A percentile compares a stretch with the other conserved stretches of the same genome.
These are phyloP conservation scores for Capra hircus DNA, from an alignment of 2,113 vertebrate genomes.

Conservation along the genomic window DNA sequence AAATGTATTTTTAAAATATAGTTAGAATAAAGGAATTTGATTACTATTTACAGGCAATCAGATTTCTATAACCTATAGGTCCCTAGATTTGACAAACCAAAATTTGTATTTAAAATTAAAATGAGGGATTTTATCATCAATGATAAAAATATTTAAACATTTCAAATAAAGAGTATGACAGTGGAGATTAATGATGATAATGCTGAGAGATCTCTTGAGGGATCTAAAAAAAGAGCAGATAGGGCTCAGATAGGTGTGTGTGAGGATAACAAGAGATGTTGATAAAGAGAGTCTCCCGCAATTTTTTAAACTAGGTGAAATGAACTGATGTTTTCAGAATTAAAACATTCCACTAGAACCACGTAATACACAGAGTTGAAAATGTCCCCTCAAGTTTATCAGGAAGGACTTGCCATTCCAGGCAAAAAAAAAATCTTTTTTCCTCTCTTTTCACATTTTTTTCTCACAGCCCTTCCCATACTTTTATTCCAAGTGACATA, in stretches of 20 bases:
- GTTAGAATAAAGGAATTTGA: not conserved
- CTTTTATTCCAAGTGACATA: not conserved
- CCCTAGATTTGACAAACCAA: not conserved
- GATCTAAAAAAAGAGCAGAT: not conserved
- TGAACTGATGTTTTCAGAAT: not conserved
- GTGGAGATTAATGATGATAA: not conserved
- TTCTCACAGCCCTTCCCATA: not conserved
- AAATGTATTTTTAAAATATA: conserved; percentile 10
- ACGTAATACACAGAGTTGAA: not conserved
- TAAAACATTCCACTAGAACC: not conserved
- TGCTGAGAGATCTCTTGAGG: not conserved
- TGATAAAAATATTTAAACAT: not conserved
- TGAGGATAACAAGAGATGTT: not conserved
- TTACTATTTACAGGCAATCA: not conserved
- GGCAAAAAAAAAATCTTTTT: not conserved
- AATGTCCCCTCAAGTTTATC: not conserved
- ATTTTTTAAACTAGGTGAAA: not conserved
- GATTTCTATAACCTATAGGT: not conserved
- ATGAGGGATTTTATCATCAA: not conserved
- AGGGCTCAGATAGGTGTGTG: not conserved
- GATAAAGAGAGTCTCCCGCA: not conserved
- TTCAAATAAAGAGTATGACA: not conserved
- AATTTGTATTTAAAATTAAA: not conserved
- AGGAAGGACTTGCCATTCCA: not conserved
- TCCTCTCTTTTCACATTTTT: not conserved